These are phyloP conservation scores for Hetaerina titia DNA, from an alignment of 2,888 invertebrate species.

Conservation along the genomic window DNA sequence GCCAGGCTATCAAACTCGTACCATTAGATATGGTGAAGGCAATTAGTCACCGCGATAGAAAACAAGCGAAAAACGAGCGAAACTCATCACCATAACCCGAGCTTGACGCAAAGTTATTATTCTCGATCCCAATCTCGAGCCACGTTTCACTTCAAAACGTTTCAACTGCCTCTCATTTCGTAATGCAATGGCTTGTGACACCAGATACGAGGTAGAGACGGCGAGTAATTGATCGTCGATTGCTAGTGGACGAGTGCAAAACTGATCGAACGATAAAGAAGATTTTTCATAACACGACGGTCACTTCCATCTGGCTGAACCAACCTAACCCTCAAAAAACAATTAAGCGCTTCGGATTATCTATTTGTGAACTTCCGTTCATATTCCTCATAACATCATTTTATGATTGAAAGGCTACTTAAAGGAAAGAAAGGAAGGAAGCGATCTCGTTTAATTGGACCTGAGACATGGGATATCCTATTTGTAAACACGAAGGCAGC, in stretches of 20 bases:
- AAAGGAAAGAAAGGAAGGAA: not conserved
- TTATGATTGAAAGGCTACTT: not conserved
- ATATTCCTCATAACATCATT: not conserved
- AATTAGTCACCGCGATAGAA: slow-evolving; percentile 54
- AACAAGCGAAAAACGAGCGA: not conserved
- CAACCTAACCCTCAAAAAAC: not conserved
- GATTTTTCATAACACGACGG: not conserved
- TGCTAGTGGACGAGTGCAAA: not conserved
- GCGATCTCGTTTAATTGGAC: not conserved
- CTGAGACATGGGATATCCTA: not conserved
- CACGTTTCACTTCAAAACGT: slow-evolving; percentile 41
- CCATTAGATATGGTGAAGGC: not conserved
- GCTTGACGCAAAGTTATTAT: slow-evolving; percentile 51
- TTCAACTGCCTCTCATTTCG: not conserved
- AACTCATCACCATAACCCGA: slow-evolving; percentile 28
- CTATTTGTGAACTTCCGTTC: not conserved
- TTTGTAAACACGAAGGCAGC: not conserved
- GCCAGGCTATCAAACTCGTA: not conserved
- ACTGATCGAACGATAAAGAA: slow-evolving; percentile 1
- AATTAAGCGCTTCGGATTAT: not conserved
- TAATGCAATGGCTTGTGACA: slow-evolving; percentile 57
- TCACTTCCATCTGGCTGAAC: not conserved
- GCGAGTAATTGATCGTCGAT: slow-evolving; percentile 48
- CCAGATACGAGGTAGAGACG: not conserved
- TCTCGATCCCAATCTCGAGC: slow-evolving; percentile 16